phyloP scores from a whole-genome alignment of 2,888 invertebrate genomes.

The Drosophila limbata region DNA sequence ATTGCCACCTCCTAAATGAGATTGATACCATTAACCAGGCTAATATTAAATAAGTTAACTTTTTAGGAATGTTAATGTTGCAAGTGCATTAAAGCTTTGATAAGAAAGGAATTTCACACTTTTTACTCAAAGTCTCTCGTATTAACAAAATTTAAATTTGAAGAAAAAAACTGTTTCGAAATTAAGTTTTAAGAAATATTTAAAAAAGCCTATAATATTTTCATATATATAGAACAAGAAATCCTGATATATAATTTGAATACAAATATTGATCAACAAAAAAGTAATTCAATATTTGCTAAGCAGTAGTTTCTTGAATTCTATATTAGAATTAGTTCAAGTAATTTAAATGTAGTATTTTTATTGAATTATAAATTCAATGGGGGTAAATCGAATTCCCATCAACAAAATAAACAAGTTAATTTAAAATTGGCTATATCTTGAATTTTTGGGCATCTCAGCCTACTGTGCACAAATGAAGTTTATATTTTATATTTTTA shows the following conservation, averaged over 20 bases:
- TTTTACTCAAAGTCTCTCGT: not conserved
- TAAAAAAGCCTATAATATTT: not conserved
- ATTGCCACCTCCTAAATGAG: not conserved
- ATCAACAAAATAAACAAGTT: too few relatives aligned
- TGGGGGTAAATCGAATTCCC: not conserved
- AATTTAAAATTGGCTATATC: not conserved
- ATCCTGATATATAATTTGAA: not conserved
- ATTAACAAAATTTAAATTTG: not conserved
- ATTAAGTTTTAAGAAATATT: not conserved
- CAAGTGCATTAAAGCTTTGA: not conserved
- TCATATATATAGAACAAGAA: too few relatives aligned
- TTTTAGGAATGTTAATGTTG: not conserved
- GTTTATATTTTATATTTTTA: constrained; percentile 36
- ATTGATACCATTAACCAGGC: not conserved
- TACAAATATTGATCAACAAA: not conserved
- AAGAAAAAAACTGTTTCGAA: not conserved
- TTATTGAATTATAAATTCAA: not conserved
- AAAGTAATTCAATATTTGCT: too few relatives aligned
- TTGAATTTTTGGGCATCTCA: not conserved
- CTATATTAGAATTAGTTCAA: too few relatives aligned
- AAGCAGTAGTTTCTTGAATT: not conserved
- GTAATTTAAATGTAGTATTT: too few relatives aligned
- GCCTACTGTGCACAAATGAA: constrained; percentile 68
- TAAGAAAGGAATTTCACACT: not conserved
- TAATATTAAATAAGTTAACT: not conserved